phyloP scores from a whole-genome alignment of 1,140 invertebrate genomes.

The Melipona quadrifasciata region DNA sequence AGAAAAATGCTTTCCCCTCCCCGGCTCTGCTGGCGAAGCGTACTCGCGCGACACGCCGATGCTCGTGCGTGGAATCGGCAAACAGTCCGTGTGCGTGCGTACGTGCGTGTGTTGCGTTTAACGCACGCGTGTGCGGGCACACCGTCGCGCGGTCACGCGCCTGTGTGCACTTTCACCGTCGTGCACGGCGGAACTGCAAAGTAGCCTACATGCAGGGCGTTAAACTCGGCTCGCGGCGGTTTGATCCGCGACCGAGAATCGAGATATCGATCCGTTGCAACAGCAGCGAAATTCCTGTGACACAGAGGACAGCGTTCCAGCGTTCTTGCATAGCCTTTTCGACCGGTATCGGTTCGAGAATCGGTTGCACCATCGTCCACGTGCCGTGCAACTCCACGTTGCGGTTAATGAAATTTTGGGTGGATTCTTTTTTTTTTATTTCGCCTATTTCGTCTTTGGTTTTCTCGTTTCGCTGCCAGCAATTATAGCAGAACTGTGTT shows the following conservation, averaged over 20 bases:
- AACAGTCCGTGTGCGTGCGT: neutral
- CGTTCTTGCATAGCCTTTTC: slow-evolving; percentile 6
- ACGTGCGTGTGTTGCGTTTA: no score
- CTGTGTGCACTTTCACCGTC: slow-evolving; percentile 70
- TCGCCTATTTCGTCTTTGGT: no score
- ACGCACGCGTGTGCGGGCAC: neutral
- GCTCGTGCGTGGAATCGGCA: slow-evolving; percentile 52
- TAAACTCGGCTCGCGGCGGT: slow-evolving; percentile 57
- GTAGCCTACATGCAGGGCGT: slow-evolving; percentile 67
- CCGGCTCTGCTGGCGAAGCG: neutral
- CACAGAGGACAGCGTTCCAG: slow-evolving; percentile 8
- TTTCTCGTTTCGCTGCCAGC: no score
- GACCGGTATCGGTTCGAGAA: slow-evolving; percentile 44
- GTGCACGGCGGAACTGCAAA: slow-evolving; percentile 64
- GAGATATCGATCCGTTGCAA: slow-evolving; percentile 68
- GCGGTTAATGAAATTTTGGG: neutral
- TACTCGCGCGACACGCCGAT: slow-evolving; percentile 26
- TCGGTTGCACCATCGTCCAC: slow-evolving; percentile 39
- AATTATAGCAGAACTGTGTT: no score
- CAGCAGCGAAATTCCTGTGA: slow-evolving; percentile 50
- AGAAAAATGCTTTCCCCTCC: slow-evolving; percentile 29
- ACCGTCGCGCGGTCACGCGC: slow-evolving; percentile 43
- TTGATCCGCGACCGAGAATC: slow-evolving; percentile 61
- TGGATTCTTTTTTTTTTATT: no score
- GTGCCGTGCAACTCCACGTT: neutral